These are phyloP conservation scores for Theristicus caerulescens DNA, from an alignment of 2,113 vertebrate genomes.

Conservation along the genomic window DNA sequence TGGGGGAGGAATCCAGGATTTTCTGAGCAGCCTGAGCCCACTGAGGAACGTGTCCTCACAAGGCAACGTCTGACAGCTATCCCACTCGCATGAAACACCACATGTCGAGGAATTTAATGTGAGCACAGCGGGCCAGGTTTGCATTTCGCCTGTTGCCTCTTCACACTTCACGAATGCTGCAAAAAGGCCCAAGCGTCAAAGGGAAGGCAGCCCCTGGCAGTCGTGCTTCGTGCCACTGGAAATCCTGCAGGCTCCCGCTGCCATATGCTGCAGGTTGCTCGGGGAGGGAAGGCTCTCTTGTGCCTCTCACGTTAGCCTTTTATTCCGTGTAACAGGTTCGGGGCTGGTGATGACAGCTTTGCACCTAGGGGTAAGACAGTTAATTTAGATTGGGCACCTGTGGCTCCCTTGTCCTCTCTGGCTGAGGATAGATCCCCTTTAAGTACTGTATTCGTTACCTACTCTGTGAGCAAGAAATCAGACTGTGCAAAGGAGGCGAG, in stretches of 20 bases:
- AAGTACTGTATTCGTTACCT: neutral
- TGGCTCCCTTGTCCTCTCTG: conserved; percentile 16
- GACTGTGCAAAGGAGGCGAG: conserved; percentile 56
- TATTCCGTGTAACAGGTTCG: neutral
- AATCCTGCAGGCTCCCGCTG: neutral
- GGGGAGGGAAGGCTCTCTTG: neutral
- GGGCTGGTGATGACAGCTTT: conserved; percentile 33
- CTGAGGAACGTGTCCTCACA: neutral
- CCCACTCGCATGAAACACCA: neutral
- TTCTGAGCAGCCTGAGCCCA: neutral
- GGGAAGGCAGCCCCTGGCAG: conserved; percentile 8
- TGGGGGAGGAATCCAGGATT: neutral
- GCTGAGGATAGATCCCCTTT: conserved; percentile 3
- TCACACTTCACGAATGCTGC: neutral
- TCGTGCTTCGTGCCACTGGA: neutral
- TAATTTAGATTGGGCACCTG: conserved; percentile 8
- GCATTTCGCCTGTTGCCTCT: neutral
- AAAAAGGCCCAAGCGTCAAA: neutral
- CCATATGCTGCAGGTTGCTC: conserved; percentile 19
- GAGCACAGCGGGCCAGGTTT: neutral
- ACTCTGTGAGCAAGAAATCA: neutral
- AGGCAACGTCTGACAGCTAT: conserved; percentile 14
- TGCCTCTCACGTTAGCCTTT: conserved; percentile 13
- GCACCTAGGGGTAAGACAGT: neutral
- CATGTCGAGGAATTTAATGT: neutral